Evolutionary conservation across 1,140 invertebrate species (phyloP), one percentile per base, ranked within the genome.

Genomic region (Drosophila sulfurigaster): DNA sequence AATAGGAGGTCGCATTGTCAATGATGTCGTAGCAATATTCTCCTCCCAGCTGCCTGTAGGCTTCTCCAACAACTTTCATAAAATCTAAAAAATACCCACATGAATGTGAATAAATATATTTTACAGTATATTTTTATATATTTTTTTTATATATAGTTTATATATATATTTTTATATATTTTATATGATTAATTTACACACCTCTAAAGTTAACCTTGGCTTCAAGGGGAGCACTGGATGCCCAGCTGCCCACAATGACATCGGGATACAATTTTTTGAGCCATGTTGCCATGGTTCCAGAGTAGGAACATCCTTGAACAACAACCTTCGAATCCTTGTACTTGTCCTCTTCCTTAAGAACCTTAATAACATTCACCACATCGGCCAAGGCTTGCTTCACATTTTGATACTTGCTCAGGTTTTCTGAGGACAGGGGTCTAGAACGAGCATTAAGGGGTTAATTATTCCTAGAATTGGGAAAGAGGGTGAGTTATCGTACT

Each of bases 221-320:
- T 6, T 93, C 76, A 13, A 97, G 93, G 1, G 96, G 96, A 13
- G 94, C 96, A 82, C 96, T 96, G 0, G 96, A 96, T 2, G 96
- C 96, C 94, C 32, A 95, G 94, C 13, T 95, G 94, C 91, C 92
- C 7, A 56, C 54, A 20, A 96, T 94, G 0, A 96, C 92, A 81
- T 97, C 95, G 2, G 97, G 96, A 85, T 97, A 97, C 64, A 96
- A 95, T 32, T 95, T 92, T 70, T 96, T 94, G 51, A 96, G 94
- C 96, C 96, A 97, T 6, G 96, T 94, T 8, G 95, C 95, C 93
- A 98, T 94, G 30, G 94, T 95, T 63, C 96, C 97, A n/a, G 96
- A 95, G 82, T 98, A 98, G 5, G 96, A 97, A 28, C 96, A 96
- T 20, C 97, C 97, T 73, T 96, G 95, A 11, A 95, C 93, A 52